Base-by-base conservation (phyloP, 2,113 vertebrate species). In the Ceyx melanurus region DNA sequence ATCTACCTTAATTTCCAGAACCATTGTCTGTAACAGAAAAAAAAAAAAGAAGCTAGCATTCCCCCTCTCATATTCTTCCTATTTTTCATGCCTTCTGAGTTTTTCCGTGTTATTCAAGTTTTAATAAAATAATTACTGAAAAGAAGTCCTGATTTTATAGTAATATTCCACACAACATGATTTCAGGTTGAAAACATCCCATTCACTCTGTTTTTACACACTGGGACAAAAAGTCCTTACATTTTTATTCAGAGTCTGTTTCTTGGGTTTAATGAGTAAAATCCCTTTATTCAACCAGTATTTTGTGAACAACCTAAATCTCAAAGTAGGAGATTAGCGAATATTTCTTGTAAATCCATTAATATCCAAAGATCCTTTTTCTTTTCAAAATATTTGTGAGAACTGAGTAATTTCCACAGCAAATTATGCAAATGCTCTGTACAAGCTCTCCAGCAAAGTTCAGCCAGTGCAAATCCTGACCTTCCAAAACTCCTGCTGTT, bases 391-490 rank as follows among this genome's bases (percentile, higher is more conserved):
- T 90, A 94, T 91, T 94, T 94, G 46, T 89, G 81, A 93, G 86
- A 94, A 92, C 37, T 56, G 42, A 70, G 66, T 93, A 62, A 70
- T 89, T 93, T 92, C 86, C 84, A 95, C 94, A 95, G 81, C 17
- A 90, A 76, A 82, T 95, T 94, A 96, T 91, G 92, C 74, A 94
- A 93, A 92, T 92, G 5, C 87, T 50, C 78, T 87, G 65, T 92
- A 92, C 90, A 95, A 97, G 65, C 68, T 84, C 82, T 93, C 79
- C 82, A 96, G 46, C 68, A 82, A 74, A 96, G 83, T 54, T 94
- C 42, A 94, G 66, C 28, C 86, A 79, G 81, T 35, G 26, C 50
- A 87, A 92, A 92, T 93, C 74, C 93, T 95, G 95, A 95, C 90
- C 81, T 94, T 92, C 89, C 79, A 91, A 58, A 5, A 22, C 35